Evolutionary conservation across 1,140 invertebrate species (phyloP).

Genomic region (Grapholita molesta): DNA sequence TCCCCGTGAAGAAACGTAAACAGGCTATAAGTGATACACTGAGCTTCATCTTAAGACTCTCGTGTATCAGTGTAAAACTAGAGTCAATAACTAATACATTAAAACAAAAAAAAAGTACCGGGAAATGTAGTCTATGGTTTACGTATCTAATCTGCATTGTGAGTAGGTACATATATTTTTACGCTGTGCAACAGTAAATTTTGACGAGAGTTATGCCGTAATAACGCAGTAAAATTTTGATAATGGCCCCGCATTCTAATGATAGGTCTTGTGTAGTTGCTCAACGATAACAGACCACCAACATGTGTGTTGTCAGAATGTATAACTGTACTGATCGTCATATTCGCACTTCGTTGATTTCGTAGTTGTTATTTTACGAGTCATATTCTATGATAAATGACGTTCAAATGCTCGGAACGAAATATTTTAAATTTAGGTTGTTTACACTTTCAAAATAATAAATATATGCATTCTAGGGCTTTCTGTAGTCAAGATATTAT

Average conservation of each 20-base stretch:
- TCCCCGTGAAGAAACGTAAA: too few relatives aligned
- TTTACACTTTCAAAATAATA: background rate
- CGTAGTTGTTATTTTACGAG: conserved; percentile 48
- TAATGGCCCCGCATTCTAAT: conserved; percentile 42
- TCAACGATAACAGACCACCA: conserved; percentile 44
- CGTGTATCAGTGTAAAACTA: too few relatives aligned
- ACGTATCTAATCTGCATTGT: conserved; percentile 20
- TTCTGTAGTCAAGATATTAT: background rate
- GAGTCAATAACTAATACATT: too few relatives aligned
- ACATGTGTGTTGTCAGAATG: conserved; percentile 54
- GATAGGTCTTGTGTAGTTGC: conserved; percentile 20
- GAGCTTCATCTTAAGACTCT: too few relatives aligned
- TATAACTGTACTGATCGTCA: conserved; percentile 54
- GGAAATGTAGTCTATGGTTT: background rate
- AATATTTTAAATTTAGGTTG: background rate
- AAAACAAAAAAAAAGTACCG: too few relatives aligned
- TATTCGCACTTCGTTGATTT: conserved; percentile 67
- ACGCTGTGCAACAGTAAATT: conserved; percentile 22
- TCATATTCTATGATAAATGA: conserved; percentile 37
- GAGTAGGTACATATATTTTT: background rate
- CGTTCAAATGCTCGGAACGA: conserved; percentile 19
- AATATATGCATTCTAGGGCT: background rate
- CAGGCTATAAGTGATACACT: too few relatives aligned
- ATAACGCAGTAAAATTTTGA: conserved; percentile 42
- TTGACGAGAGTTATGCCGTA: conserved; percentile 29